Evolutionary conservation across 2,797 vertebrate genomes (phyloP).

Genomic region (Betta splendens): DNA sequence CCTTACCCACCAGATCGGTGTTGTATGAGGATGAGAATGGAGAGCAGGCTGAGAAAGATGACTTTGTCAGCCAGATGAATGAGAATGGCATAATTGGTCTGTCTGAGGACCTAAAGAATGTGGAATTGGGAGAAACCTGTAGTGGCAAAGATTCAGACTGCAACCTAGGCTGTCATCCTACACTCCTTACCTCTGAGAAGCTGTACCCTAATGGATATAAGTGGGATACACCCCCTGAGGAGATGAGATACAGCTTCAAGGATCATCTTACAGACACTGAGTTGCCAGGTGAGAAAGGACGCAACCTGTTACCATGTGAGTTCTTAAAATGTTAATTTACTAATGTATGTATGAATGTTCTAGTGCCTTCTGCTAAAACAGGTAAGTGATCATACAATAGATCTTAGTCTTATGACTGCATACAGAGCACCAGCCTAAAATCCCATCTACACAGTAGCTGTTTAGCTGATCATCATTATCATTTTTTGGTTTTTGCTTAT

Average conservation of each 20-base stretch:
- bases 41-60: slow-evolving; percentile 30
- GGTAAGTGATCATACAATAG: background rate
- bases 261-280: background rate
- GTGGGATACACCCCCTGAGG: slow-evolving; percentile 28
- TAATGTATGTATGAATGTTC: background rate
- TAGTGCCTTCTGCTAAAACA: background rate
- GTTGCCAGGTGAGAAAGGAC: slow-evolving; percentile 37
- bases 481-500: no score
- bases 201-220: slow-evolving; percentile 5
- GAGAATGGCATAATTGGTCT: slow-evolving; percentile 82
- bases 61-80: slow-evolving; percentile 77
- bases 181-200: slow-evolving; percentile 21
- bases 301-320: slow-evolving; percentile 51
- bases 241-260: slow-evolving; percentile 21
- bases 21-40: slow-evolving; percentile 56
- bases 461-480: background rate
- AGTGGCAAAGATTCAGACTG: slow-evolving; percentile 8
- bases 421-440: background rate
- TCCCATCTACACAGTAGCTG: background rate
- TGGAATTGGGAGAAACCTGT: slow-evolving; percentile 25
- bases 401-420: no score
- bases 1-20: slow-evolving; percentile 53
- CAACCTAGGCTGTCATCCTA: background rate
- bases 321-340: background rate
- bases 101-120: slow-evolving; percentile 43